Evolutionary conservation across 2,888 invertebrate species (phyloP), one percentile per base, ranked within the genome.

Genomic region (Andrena bicolor): DNA sequence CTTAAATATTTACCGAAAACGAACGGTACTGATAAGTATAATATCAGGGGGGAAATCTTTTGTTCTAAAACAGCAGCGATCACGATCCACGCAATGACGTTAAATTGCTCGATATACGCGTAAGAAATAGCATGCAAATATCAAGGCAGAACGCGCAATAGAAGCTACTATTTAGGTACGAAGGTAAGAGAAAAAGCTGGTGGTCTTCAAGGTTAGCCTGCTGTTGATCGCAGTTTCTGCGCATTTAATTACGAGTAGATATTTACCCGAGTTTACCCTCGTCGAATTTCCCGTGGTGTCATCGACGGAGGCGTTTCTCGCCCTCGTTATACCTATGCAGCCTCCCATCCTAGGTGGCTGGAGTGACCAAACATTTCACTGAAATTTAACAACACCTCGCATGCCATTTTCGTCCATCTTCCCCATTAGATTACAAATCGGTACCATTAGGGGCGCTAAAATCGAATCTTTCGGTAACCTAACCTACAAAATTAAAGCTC

Each of bases 271-370:
- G 95, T 96, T 96, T 90, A 97, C 97, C 94, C 97, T 96, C 91
- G 97, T 97, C 92, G 96, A 96, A 93, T 97, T 97, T 91, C 96
- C 97, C 84, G 97, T 96, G 87, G 97, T 97, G 92, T 97, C 97
- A 94, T 96, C 96, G 93, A 97, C 96, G 90, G 97, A 97, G 94
- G 97, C 97, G 95, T 97, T 97, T 94, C 97, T 96, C 94, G 96
- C 96, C 94, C 97, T 96, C 94, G 96, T 96, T 94, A 97, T 96
- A 94, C 97, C 97, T 95, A 97, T 97, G 95, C 98, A 97, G 94
- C 97, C 97, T 94, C 98, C 98, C 98, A 97, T 97, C 95, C 94
- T 96, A 95, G 94, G 95, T 94, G 95, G 95, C 95, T 90, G 88
- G 89, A 90, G 91, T 91, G 93, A 93, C 93, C 93, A 94, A 94